A percentile compares a stretch with the other conserved stretches of the same genome.
Conservation (phyloP, 1,140 invertebrate genomes). For the Elymnias hypermnestra region DNA sequence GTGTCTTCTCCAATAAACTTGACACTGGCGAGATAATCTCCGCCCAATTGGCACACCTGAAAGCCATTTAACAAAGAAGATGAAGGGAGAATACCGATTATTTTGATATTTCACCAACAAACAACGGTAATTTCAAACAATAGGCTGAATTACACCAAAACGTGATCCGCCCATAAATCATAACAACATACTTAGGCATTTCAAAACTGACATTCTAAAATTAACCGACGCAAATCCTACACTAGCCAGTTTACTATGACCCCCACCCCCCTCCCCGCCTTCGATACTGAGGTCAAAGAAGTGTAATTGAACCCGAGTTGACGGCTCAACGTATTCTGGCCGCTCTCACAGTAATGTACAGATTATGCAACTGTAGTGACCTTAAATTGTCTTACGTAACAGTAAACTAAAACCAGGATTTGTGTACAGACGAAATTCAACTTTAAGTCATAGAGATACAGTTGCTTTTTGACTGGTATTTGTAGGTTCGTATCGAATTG, state of each 20-base stretch:
- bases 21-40: too few relatives aligned
- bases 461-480: constrained; percentile 3
- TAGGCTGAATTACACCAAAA: constrained; percentile 20
- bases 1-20: too few relatives aligned
- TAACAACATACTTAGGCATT: constrained; percentile 30
- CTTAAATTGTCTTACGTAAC: constrained; percentile 35
- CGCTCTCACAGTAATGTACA: constrained; percentile 25
- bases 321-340: constrained; percentile 22
- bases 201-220: constrained; percentile 37
- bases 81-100: too few relatives aligned
- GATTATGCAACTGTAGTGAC: constrained; percentile 34
- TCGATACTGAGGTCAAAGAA: constrained; percentile 8
- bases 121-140: constrained; percentile 16
- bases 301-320: constrained; percentile 20
- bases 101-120: constrained; percentile 4
- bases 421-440: constrained; percentile 16
- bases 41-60: too few relatives aligned
- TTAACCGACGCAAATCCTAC: constrained; percentile 33
- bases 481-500: constrained; percentile 21
- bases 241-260: constrained; percentile 12
- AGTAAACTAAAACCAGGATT: constrained; percentile 28
- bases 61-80: too few relatives aligned
- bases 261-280: constrained; percentile 10
- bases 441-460: constrained; percentile 2
- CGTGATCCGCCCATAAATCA: constrained; percentile 26